phyloP scores from a whole-genome alignment of 2,113 vertebrate species.

The Fulica atra region DNA sequence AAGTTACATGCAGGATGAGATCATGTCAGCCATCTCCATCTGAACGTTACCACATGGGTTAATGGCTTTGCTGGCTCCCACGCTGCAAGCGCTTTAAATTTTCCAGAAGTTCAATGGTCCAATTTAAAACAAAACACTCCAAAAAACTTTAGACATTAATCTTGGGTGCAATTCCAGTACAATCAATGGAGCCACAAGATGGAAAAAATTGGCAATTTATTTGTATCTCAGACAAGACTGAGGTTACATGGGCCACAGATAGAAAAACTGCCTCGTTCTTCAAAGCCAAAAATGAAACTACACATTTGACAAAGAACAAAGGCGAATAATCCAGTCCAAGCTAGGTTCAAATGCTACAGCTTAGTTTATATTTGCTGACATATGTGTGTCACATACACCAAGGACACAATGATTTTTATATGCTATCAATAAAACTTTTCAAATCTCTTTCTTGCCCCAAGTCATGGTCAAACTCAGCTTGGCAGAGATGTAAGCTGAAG shows the following conservation, averaged over 20 bases:
- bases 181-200: background rate
- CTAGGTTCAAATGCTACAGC: background rate
- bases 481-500: background rate
- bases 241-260: background rate
- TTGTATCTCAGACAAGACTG: background rate
- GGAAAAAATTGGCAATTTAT: background rate
- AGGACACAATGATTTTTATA: background rate
- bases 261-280: background rate
- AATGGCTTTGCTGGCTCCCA: slow-evolving; percentile 7
- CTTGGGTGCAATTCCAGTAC: background rate
- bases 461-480: background rate
- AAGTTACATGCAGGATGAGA: slow-evolving; percentile 35
- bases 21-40: slow-evolving; percentile 39
- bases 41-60: slow-evolving; percentile 48
- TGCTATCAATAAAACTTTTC: background rate
- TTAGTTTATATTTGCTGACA: background rate
- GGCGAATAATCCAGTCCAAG: background rate
- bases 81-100: background rate
- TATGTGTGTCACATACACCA: background rate
- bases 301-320: background rate
- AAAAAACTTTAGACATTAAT: background rate
- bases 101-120: slow-evolving; percentile 17
- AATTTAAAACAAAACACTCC: slow-evolving; percentile 2
- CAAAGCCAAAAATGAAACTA: background rate
- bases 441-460: background rate